Evolutionary conservation across 2,888 invertebrate genomes (phyloP).

Genomic region (Xanthorhoe designata): DNA sequence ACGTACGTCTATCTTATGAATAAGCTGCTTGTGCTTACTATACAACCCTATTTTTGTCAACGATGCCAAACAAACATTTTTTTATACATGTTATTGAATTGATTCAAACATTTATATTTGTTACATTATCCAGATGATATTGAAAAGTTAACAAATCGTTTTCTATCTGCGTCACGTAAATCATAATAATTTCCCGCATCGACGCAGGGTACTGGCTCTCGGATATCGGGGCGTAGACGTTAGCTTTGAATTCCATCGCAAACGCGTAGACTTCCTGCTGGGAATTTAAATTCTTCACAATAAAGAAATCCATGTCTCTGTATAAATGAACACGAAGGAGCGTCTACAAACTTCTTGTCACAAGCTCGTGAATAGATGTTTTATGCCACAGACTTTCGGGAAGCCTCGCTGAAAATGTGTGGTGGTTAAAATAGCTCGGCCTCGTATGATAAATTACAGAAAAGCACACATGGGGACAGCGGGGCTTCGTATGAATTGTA

Average conservation of each 20-base stretch:
- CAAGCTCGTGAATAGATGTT: slow-evolving; percentile 20
- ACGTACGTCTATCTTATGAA: background rate
- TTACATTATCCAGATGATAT: background rate
- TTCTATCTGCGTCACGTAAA: slow-evolving; percentile 11
- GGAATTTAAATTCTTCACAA: slow-evolving; percentile 11
- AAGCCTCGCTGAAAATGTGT: slow-evolving; percentile 31
- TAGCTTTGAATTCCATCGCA: slow-evolving; percentile 9
- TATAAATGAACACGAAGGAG: slow-evolving; percentile 4
- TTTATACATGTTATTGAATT: background rate
- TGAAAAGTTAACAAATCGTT: background rate
- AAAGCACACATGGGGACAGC: slow-evolving; percentile 33
- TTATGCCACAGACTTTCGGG: slow-evolving; percentile 24
- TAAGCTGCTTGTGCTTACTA: too few species aligned
- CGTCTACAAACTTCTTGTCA: slow-evolving; percentile 9
- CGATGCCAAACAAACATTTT: background rate
- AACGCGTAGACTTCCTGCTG: slow-evolving; percentile 1
- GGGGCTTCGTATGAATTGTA: slow-evolving; percentile 29
- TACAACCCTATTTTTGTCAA: too few species aligned
- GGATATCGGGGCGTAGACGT: slow-evolving; percentile 1
- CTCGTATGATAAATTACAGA: slow-evolving; percentile 40
- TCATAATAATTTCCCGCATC: slow-evolving; percentile 19
- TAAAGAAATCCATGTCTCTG: slow-evolving; percentile 8
- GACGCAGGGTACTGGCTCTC: background rate
- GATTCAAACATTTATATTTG: background rate
- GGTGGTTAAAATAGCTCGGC: slow-evolving; percentile 38